Base-by-base conservation (phyloP, 1,140 invertebrate species). In the Drosophila murphyi region DNA sequence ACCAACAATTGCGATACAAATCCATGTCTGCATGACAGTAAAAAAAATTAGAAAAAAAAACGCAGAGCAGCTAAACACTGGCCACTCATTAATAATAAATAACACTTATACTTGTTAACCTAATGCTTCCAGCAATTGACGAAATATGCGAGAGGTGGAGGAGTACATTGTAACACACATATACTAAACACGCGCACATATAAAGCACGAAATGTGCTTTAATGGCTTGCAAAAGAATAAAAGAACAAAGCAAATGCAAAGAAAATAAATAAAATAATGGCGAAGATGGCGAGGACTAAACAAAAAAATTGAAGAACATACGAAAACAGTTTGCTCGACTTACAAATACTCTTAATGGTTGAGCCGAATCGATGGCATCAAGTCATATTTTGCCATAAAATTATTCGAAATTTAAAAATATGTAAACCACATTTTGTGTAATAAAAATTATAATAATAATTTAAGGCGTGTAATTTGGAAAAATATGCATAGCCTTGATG, bases 71-170 rank as follows among this genome's bases (percentile, higher is more conserved):
- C 37, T 45, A 69, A 68, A 45, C 72, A 56, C 8, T 12, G 5
- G 48, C 56, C 54, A 63, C 76, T 76, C 35, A 76, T 80, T 81
- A 73, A 61, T 72, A 79, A 80, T 65, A 76, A 80, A 81, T 81
- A 76, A 69, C 47, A 69, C 41, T 72, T 57, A 62, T 47, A 80
- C n/a, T n/a, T 20, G 60, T 63, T 63, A 78, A 62, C 45, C 63
- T 72, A 80, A 80, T 50, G 65, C 64, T 43, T 50, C 64, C 50
- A 62, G 62, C 72, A 82, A 72, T 67, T 64, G 70, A 63, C 74
- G 70, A 80, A 80, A 81, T 73, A 69, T 57, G 64, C 69, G 69
- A 54, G 57, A 28, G 34, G 31, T 31, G 4, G 10, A 28, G 34
- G 32, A 57, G 45, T 57, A 31, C 31, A 51, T 50, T 20, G 20